A percentile compares a stretch with the other conserved stretches of the same genome.
Conservation (phyloP, 2,888 invertebrate species). For the Agrypnus murinus region DNA sequence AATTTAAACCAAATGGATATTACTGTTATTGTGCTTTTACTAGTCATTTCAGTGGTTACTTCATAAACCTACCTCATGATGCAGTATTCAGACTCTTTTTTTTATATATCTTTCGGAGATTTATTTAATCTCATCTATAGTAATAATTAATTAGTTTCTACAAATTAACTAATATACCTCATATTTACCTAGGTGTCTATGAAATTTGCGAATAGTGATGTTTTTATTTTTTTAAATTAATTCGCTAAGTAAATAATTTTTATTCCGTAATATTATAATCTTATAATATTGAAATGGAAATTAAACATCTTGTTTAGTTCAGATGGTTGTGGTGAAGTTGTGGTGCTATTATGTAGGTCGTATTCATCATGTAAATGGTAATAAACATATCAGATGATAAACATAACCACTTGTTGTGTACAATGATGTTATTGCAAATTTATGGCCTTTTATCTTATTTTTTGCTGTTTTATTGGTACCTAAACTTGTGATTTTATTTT, state of each 20-base stretch:
- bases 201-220: conserved; percentile 3
- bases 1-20: conserved; percentile 66
- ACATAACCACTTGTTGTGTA: too few species aligned
- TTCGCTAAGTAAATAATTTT: too few species aligned
- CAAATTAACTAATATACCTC: conserved; percentile 28
- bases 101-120: conserved; percentile 42
- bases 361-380: not conserved
- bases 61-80: conserved; percentile 64
- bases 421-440: too few species aligned
- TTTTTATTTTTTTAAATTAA: too few species aligned
- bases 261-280: too few species aligned
- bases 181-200: conserved; percentile 31
- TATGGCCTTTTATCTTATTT: not conserved
- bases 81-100: conserved; percentile 62
- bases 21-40: conserved; percentile 62
- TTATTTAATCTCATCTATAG: conserved; percentile 41
- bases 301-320: not conserved
- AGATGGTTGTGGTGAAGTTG: conserved; percentile 5
- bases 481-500: conserved; percentile 15
- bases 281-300: too few species aligned
- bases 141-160: conserved; percentile 47
- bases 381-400: conserved; percentile 12
- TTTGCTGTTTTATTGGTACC: not conserved
- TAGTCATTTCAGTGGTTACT: conserved; percentile 63
- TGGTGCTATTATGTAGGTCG: conserved; percentile 16